Percentiles rank a stretch among this genome's conserved stretches.
These are phyloP conservation scores for Podilymbus podiceps DNA, from an alignment of 2,113 vertebrate species.

Conservation along the genomic window DNA sequence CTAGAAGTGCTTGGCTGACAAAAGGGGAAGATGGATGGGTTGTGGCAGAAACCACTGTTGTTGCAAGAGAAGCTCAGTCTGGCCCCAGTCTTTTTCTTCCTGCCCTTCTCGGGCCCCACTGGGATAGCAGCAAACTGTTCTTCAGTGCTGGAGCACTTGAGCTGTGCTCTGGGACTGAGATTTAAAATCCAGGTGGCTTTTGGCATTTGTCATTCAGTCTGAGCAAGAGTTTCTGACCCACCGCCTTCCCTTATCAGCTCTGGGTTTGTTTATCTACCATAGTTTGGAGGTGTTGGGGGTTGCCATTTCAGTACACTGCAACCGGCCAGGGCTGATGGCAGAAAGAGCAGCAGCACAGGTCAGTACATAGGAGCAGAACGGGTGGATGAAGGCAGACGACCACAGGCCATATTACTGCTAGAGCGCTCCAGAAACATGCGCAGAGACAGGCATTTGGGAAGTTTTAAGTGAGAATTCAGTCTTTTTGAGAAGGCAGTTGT, in stretches of 20 bases:
- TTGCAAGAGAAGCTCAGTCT: background rate
- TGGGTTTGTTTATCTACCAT: background rate
- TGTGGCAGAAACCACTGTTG: background rate
- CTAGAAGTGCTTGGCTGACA: background rate
- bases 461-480: background rate
- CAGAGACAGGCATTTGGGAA: background rate
- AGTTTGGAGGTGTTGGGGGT: background rate
- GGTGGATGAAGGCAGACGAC: background rate
- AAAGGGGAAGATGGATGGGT: background rate
- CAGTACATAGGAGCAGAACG: background rate
- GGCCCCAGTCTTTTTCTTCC: background rate
- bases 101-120: background rate
- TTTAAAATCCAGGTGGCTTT: background rate
- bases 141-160: background rate
- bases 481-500: background rate
- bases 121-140: background rate
- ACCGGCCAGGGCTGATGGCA: background rate
- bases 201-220: background rate
- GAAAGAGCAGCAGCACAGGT: no score
- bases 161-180: background rate
- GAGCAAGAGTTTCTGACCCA: background rate
- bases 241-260: background rate
- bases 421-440: background rate
- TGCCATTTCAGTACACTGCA: background rate
- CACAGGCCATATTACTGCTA: background rate